Conservation (phyloP, 2,888 invertebrate genomes). For the Drosophila leonis region DNA sequence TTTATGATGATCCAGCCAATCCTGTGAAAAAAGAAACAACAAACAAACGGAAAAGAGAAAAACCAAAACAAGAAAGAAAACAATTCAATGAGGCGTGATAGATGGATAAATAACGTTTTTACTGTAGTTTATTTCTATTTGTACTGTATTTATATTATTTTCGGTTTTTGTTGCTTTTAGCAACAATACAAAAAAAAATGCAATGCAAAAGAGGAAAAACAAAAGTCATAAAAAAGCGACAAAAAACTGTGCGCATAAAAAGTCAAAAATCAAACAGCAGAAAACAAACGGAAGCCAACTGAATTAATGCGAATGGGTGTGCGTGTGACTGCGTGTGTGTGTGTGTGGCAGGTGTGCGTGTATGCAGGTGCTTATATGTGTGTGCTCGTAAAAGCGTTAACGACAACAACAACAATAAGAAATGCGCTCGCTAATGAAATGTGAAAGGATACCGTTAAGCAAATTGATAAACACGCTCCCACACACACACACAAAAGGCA, state of each 20-base stretch:
- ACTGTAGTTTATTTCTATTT: slow-evolving; percentile 12
- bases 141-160: slow-evolving; percentile 4
- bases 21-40: slow-evolving; percentile 83
- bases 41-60: slow-evolving; percentile 45
- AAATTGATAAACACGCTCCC: slow-evolving; percentile 58
- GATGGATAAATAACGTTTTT: slow-evolving; percentile 52
- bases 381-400: slow-evolving; percentile 37
- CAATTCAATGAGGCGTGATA: slow-evolving; percentile 70
- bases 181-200: not conserved
- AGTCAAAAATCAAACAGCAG: slow-evolving; percentile 30
- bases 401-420: slow-evolving; percentile 26
- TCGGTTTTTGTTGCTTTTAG: too few relatives aligned
- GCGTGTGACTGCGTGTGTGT: slow-evolving; percentile 24
- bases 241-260: slow-evolving; percentile 17
- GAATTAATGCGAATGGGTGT: slow-evolving; percentile 20
- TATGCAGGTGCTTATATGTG: slow-evolving; percentile 25
- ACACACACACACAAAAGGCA: slow-evolving; percentile 3
- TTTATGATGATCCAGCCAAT: slow-evolving; percentile 85
- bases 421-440: slow-evolving; percentile 27
- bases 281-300: slow-evolving; percentile 29
- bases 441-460: slow-evolving; percentile 44
- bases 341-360: slow-evolving; percentile 18
- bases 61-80: slow-evolving; percentile 40
- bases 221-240: slow-evolving; percentile 17
- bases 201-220: not conserved